Evolutionary conservation across 1,140 invertebrate genomes (phyloP), one percentile per base, ranked within the genome.

Genomic region (Rhynchophorus ferrugineus): DNA sequence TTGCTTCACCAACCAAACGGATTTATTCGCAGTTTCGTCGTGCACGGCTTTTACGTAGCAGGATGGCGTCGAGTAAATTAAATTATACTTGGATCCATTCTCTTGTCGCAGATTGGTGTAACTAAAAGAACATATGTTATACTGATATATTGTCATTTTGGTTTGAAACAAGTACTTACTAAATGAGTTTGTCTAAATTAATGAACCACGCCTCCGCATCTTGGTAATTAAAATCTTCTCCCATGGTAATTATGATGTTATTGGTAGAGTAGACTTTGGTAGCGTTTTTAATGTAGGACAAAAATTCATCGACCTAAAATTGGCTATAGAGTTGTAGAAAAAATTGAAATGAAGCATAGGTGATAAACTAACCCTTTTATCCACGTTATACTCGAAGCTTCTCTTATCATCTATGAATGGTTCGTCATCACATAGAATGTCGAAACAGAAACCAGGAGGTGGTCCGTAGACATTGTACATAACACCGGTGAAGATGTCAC

Each of bases 31-130:
- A 55, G 82, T 77, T 1, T 78, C 69, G 55, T 86, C 77, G 56
- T 91, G 78, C 0, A 95, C 64, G 1, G 90, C 79, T 63, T 93
- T 85, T 3, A 91, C 64, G 69, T 98, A 98, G 66, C 95, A 98
- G 0, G 87, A 84, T 0, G 95, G 95, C 0, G 93, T 97, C 0
- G 94, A 98, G 68, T 98, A 98, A 46, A 96, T 79, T 5, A 91
- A 67, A 89, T 95, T 95, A 50, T 56, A 63, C 42, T 61, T 61
- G 2, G 59, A 61, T 16, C 93, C 97, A 67, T 84, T 95, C 0
- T 83, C 74, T 59, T 95, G 83, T 1, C 79, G 74, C 59, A 85
- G 80, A 50, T 83, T 85, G 0, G 90, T 83, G 71, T 97, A 98
- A 0, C 95, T 94, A 61, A 1, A 46, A 46, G 7, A 19, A 19